phyloP scores from a whole-genome alignment of 2,888 invertebrate genomes.

The Timema podura region DNA sequence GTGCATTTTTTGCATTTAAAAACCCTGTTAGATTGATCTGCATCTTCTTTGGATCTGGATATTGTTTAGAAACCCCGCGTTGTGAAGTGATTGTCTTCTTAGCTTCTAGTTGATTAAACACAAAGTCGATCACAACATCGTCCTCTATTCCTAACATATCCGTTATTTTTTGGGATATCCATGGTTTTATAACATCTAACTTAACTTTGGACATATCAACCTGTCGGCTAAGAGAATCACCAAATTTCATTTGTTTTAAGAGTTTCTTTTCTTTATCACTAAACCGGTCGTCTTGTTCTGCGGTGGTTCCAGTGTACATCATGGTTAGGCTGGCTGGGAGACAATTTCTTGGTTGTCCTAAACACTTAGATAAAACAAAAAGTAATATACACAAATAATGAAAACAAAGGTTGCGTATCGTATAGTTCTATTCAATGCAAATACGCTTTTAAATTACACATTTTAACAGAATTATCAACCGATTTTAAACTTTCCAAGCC shows the following conservation, averaged over 20 bases:
- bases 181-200: slow-evolving; percentile 95
- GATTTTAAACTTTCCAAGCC: no score
- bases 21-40: slow-evolving; percentile 99
- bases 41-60: slow-evolving; percentile 96
- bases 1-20: slow-evolving; percentile 94
- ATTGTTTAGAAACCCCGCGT: slow-evolving; percentile 52
- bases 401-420: no score
- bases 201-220: slow-evolving; percentile 99
- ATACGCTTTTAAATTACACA: no score
- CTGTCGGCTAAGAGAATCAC: slow-evolving; percentile 89
- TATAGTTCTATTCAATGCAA: no score
- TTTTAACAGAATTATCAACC: no score
- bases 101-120: slow-evolving; percentile 94
- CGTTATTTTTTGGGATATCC: slow-evolving; percentile 96
- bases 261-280: slow-evolving; percentile 99
- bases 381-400: no score
- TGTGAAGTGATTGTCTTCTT: slow-evolving; percentile 64
- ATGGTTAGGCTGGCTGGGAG: no score
- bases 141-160: slow-evolving; percentile 97
- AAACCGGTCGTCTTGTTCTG: slow-evolving; percentile 98
- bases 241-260: slow-evolving; percentile 98
- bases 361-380: no score
- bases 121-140: slow-evolving; percentile 98
- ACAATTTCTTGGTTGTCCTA: no score
- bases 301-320: slow-evolving; percentile 70